These are phyloP conservation scores for Agriopis aurantiaria DNA, from an alignment of 2,888 invertebrate species.

Conservation along the genomic window DNA sequence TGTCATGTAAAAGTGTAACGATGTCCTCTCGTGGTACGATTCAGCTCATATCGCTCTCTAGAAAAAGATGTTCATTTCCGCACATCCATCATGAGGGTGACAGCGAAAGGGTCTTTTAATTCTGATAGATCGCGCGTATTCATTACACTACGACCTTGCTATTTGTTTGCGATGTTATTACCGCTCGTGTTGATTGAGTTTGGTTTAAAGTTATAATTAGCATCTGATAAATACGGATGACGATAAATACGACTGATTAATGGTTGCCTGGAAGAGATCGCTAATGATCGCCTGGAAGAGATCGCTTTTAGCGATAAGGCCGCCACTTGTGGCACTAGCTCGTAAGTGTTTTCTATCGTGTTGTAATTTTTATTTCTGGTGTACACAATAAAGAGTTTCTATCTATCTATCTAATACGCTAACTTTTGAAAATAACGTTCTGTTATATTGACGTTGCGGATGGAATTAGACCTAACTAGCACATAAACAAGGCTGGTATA, in stretches of 20 bases:
- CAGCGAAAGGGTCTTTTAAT: slow-evolving; percentile 82
- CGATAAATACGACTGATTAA: too few species aligned
- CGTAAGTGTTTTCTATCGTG: too few species aligned
- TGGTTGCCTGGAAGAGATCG: too few species aligned
- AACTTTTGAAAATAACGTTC: not conserved
- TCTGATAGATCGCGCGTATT: slow-evolving; percentile 84
- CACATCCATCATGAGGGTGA: slow-evolving; percentile 82
- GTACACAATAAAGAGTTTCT: too few species aligned
- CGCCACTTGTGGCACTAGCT: too few species aligned
- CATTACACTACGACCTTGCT: slow-evolving; percentile 68
- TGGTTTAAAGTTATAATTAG: slow-evolving; percentile 17
- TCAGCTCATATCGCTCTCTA: slow-evolving; percentile 71
- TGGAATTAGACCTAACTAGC: too few species aligned
- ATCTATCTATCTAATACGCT: too few species aligned
- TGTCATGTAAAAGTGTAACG: slow-evolving; percentile 31
- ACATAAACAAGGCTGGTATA: too few species aligned
- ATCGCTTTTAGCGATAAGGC: too few species aligned
- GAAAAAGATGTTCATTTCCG: slow-evolving; percentile 85
- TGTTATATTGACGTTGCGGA: not conserved
- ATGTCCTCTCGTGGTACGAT: slow-evolving; percentile 57
- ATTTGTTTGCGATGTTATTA: slow-evolving; percentile 56
- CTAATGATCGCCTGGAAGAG: too few species aligned
- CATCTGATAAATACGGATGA: slow-evolving; percentile 3
- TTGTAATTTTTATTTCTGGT: too few species aligned
- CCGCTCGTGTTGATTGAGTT: slow-evolving; percentile 10